Base-by-base conservation (phyloP, 2,888 invertebrate species). In the Apeira syringaria region DNA sequence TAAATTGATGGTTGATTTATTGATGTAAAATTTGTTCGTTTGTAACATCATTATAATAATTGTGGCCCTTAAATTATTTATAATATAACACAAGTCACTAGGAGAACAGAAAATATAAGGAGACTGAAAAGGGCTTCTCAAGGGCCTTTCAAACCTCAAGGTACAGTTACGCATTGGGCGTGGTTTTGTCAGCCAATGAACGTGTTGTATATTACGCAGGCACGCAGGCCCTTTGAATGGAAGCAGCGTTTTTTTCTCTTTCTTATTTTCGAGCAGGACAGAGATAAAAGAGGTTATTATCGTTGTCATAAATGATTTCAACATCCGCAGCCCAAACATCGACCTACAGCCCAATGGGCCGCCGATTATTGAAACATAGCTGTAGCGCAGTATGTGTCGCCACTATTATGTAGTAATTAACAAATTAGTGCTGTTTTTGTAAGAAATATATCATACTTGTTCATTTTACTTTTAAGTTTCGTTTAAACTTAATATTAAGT, bases 1-100 rank as follows among this genome's bases (percentile, higher is more conserved):
- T n/a, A n/a, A n/a, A n/a, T n/a, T n/a, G n/a, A n/a, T n/a, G n/a
- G n/a, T n/a, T n/a, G n/a, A n/a, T n/a, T n/a, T n/a, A n/a, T n/a
- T n/a, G n/a, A n/a, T n/a, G n/a, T n/a, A n/a, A n/a, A n/a, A 38
- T 41, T 49, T 57, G 37, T 55, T 47, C 47, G 15, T 30, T 75
- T 73, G 62, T 59, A 3, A 9, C 50, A 59, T 32, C 37, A 64
- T 58, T 67, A 66, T 65, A 77, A 74, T 74, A 73, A 66, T 26
- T 7, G 68, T 74, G 85, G 84, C 89, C 89, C 85, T 87, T 83
- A 87, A 88, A 89, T 89, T 90, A 90, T 90, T 90, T 90, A 90
- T 90, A 90, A 87, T 90, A 90, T 89, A 90, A 90, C 86, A 80
- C 87, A 80, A 76, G 64, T 64, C 68, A 90, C 90, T 70, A 84